These are phyloP conservation scores for Cottoperca gobio DNA, from an alignment of 2,797 vertebrate genomes.

Conservation along the genomic window DNA sequence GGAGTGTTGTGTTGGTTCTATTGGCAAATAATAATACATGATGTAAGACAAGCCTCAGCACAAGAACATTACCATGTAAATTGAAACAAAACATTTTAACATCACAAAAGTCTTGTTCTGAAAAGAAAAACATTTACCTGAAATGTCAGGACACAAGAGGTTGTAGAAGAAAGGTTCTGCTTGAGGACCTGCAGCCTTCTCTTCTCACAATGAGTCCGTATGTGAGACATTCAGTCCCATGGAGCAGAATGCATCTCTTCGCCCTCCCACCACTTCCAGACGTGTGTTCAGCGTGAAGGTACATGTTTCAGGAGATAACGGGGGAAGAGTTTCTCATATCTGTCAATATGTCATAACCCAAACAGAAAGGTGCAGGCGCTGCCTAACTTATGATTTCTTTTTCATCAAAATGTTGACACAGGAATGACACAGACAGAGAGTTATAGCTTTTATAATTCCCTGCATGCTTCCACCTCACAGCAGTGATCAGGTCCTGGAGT, in stretches of 20 bases:
- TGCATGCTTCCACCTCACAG: background rate
- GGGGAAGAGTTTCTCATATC: background rate
- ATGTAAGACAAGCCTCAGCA: background rate
- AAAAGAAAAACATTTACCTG: background rate
- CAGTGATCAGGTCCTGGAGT: background rate
- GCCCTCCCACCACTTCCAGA: constrained; percentile 1
- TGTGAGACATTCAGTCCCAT: constrained; percentile 36
- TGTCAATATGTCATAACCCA: background rate
- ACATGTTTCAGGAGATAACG: constrained; percentile 15
- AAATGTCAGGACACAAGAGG: background rate
- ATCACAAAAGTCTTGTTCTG: background rate
- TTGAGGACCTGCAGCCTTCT: constrained; percentile 17
- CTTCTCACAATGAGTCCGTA: constrained; percentile 26
- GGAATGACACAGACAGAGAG: background rate
- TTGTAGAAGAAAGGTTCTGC: background rate
- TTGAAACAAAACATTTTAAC: background rate
- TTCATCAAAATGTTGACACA: constrained; percentile 29
- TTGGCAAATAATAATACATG: background rate
- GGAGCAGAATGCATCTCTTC: constrained; percentile 2
- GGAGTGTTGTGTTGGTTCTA: background rate
- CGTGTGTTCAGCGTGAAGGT: constrained; percentile 22
- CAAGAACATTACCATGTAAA: background rate
- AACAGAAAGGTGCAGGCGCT: background rate
- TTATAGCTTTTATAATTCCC: background rate
- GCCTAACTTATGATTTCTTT: constrained; percentile 7